phyloP scores from a whole-genome alignment of 1,140 invertebrate genomes.

The Macrobrachium rosenbergii region DNA sequence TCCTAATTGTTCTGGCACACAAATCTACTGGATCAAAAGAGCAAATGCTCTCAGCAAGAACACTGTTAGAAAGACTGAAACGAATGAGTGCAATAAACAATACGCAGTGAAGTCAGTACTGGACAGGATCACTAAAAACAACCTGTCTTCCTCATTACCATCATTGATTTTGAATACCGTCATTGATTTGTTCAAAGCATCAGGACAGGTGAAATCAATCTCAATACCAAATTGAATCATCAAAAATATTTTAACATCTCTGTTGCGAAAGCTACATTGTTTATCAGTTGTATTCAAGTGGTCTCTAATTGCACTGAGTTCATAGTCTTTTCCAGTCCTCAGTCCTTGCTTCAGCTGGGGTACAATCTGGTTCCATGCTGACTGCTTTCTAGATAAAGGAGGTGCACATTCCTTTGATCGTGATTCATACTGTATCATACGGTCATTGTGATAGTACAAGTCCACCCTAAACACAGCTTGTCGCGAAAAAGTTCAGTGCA shows the following conservation, averaged over 20 bases:
- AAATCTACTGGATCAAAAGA: background rate
- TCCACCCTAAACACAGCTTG: background rate
- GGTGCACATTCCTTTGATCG: too few relatives aligned
- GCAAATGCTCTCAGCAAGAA: constrained; percentile 3
- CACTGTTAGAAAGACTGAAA: constrained; percentile 14
- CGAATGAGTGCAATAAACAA: too few relatives aligned
- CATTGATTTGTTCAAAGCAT: background rate
- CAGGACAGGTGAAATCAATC: background rate
- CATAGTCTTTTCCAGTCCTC: background rate
- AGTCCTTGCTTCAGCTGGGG: background rate
- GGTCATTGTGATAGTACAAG: background rate
- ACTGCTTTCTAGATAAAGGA: too few relatives aligned
- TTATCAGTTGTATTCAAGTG: background rate
- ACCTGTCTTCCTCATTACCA: too few relatives aligned
- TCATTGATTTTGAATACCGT: too few relatives aligned
- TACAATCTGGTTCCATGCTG: too few relatives aligned
- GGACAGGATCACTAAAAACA: too few relatives aligned
- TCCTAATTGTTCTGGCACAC: constrained; percentile 13
- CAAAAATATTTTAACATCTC: background rate
- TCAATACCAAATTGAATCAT: background rate
- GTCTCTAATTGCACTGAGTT: background rate
- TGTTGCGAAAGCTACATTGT: background rate
- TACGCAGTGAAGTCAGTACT: too few relatives aligned
- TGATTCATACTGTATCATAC: background rate
- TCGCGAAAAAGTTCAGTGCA: too few relatives aligned